These are phyloP conservation scores for Phylloscopus whistleri DNA, from an alignment of 2,113 vertebrate genomes.

Conservation along the genomic window DNA sequence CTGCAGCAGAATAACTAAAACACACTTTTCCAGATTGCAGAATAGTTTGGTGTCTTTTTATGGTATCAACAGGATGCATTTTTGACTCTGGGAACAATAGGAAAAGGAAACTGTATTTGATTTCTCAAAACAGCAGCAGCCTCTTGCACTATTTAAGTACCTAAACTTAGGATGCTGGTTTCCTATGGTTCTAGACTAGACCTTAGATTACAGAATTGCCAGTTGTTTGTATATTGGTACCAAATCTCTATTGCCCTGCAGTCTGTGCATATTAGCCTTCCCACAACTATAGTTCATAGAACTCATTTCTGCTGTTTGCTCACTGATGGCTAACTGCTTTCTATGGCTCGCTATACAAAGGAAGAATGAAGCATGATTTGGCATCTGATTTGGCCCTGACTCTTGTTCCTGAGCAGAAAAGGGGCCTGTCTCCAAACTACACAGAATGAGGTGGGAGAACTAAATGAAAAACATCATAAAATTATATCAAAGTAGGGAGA, in stretches of 20 bases:
- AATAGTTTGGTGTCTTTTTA: neutral
- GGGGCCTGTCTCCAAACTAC: neutral
- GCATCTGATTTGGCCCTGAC: neutral
- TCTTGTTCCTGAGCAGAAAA: neutral
- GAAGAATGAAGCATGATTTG: neutral
- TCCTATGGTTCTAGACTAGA: neutral
- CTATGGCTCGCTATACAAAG: neutral
- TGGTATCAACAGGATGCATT: neutral
- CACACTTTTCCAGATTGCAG: neutral
- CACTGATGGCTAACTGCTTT: neutral
- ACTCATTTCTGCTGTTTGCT: neutral
- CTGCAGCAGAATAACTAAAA: neutral
- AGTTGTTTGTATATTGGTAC: neutral
- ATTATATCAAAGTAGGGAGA: neutral
- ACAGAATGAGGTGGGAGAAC: neutral
- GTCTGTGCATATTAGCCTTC: neutral
- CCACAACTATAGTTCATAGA: neutral
- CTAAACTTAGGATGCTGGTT: neutral
- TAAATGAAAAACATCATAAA: neutral
- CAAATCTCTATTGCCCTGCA: neutral
- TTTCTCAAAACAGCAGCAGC: neutral
- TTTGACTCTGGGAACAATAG: neutral
- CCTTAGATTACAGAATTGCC: neutral
- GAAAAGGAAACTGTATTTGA: neutral
- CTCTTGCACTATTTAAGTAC: neutral